Evolutionary conservation across 2,113 vertebrate species (phyloP), one percentile per base, ranked within the genome.

Genomic region (Percopsis transmontana): DNA sequence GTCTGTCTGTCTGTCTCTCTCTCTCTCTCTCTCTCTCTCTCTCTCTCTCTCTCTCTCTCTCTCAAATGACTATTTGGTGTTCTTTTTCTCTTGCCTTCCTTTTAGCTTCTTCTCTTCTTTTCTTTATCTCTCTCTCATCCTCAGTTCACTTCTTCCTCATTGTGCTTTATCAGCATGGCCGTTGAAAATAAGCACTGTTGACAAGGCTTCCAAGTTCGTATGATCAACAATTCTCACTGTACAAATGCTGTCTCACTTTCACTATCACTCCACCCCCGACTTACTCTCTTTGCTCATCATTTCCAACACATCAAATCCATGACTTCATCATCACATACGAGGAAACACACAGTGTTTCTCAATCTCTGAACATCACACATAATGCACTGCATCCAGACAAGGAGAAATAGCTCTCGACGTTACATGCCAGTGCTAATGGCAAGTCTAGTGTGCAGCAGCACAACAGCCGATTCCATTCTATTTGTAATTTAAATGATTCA

Each of bases 331-430:
- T 50, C 61, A 15, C 50, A 27, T 39, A 33, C 12, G 57, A 20
- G 8, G 45, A 42, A 55, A 59, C 39, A 38, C 41, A 27, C 68
- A 2, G 44, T 61, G 55, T 40, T 44, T 53, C 53, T 39, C 23
- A 10, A 18, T 68, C 63, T 24, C 51, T 52, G 75, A 73, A 80
- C 76, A 74, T 68, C 76, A 77, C 78, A 52, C 60, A 70, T 77
- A 76, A 77, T 84, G 76, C 60, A 78, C 62, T 1, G 5, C 48
- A 8, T 58, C 44, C 38, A 41, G 0, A 47, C 58, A 65, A 1
- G 58, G 62, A 18, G 27, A 20, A 57, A 39, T 13, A 11, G 27
- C 55, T n/a, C n/a, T 41, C 10, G 40, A 40, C 66, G 62, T 76
- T 69, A 74, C 70, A 67, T 73, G 42, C 57, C 58, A 7, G 27